Percentiles rank a stretch among this genome's conserved stretches.
These are phyloP conservation scores for Chiloscyllium punctatum DNA, from an alignment of 2,797 vertebrate species.

Conservation along the genomic window DNA sequence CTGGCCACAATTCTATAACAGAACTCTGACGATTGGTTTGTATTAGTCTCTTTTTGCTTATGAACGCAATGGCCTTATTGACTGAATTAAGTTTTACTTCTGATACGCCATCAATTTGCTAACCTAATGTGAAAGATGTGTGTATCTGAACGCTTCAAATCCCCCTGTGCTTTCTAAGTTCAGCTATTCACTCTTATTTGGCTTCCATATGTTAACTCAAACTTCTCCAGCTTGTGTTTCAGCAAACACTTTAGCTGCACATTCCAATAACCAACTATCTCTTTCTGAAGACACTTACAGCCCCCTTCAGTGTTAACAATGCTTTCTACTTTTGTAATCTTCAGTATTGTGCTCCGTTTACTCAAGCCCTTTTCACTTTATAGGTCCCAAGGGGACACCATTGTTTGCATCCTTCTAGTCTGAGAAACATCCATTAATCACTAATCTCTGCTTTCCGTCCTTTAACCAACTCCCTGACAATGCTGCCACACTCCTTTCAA, in stretches of 20 bases:
- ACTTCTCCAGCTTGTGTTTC: neutral
- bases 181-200: too few relatives aligned
- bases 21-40: neutral
- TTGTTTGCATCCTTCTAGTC: neutral
- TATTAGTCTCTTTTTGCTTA: neutral
- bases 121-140: neutral
- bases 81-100: neutral
- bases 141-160: neutral
- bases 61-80: neutral
- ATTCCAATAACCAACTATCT: neutral
- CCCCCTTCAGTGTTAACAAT: neutral
- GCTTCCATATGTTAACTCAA: neutral
- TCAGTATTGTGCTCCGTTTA: neutral
- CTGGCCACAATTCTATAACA: neutral
- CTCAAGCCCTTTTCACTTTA: neutral
- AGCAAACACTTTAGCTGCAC: neutral
- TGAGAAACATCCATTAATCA: neutral
- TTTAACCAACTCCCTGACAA: neutral
- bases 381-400: neutral
- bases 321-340: slow-evolving; percentile 1
- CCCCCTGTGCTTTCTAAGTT: neutral
- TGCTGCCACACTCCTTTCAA: neutral
- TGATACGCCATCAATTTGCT: neutral
- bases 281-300: neutral
- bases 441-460: neutral